phyloP scores from a whole-genome alignment of 2,113 vertebrate species.

The Lamprologus callipterus region DNA sequence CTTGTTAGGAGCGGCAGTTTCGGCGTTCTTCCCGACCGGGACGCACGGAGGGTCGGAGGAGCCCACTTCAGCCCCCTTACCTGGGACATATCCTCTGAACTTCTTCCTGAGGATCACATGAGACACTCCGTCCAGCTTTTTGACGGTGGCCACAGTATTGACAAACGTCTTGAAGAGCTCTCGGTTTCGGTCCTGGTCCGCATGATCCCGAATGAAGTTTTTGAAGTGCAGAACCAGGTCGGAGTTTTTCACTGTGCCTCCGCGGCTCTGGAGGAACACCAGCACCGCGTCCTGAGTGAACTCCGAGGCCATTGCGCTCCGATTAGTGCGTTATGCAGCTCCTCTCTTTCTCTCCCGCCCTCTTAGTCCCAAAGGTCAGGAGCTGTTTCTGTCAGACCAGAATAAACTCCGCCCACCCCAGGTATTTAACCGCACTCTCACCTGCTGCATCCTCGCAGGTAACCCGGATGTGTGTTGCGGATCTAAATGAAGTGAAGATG shows the following conservation, averaged over 20 bases:
- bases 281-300: constrained; percentile 83
- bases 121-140: constrained; percentile 65
- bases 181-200: constrained; percentile 71
- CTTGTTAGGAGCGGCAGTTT: background rate
- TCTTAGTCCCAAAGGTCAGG: constrained; percentile 31
- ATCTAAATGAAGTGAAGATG: background rate
- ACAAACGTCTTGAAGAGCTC: constrained; percentile 87
- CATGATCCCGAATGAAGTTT: constrained; percentile 72
- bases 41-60: background rate
- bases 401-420: constrained; percentile 45
- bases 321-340: rapidly evolving
- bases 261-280: constrained; percentile 74
- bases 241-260: constrained; percentile 79
- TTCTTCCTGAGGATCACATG: constrained; percentile 77
- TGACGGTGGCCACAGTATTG: constrained; percentile 85
- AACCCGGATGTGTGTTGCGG: constrained; percentile 16
- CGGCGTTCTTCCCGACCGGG: background rate
- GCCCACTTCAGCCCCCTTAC: constrained; percentile 27
- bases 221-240: constrained; percentile 80
- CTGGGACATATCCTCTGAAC: constrained; percentile 57
- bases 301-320: constrained; percentile 75
- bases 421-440: constrained; percentile 25
- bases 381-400: background rate
- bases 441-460: constrained; percentile 35
- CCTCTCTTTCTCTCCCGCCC: background rate